These are phyloP conservation scores for Heliornis fulica DNA, from an alignment of 2,113 vertebrate genomes.

Conservation along the genomic window DNA sequence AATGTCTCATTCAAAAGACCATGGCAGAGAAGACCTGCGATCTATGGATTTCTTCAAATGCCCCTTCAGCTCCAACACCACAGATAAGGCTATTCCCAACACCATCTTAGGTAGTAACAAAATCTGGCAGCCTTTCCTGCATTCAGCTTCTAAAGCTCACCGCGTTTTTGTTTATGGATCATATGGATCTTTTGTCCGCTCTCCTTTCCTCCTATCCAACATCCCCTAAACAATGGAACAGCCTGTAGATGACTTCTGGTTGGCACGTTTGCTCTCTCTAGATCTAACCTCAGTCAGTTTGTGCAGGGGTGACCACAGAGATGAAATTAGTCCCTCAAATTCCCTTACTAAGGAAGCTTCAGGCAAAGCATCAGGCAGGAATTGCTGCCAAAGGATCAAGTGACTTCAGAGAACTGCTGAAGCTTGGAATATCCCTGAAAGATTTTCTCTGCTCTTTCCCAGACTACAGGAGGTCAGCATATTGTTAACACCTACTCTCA, in stretches of 20 bases:
- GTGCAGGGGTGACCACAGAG: background rate
- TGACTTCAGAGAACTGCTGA: background rate
- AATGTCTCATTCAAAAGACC: background rate
- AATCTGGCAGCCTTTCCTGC: background rate
- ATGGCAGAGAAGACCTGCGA: background rate
- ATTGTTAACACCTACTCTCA: background rate
- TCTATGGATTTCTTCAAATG: background rate
- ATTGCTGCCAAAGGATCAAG: background rate
- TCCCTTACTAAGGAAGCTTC: background rate
- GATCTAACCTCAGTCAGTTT: background rate
- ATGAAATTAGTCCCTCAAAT: background rate
- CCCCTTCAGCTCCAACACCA: background rate
- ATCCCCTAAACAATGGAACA: background rate
- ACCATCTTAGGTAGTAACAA: too few relatives aligned
- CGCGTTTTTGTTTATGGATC: background rate
- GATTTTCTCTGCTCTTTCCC: background rate
- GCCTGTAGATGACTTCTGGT: background rate
- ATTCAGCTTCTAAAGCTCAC: background rate
- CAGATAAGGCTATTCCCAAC: background rate
- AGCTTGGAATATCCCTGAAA: background rate
- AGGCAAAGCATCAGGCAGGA: background rate
- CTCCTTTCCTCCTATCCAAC: background rate
- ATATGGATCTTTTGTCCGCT: background rate
- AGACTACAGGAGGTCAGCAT: background rate
- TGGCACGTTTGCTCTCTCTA: background rate